phyloP scores from a whole-genome alignment of 2,797 vertebrate species.

The Lophius americanus region DNA sequence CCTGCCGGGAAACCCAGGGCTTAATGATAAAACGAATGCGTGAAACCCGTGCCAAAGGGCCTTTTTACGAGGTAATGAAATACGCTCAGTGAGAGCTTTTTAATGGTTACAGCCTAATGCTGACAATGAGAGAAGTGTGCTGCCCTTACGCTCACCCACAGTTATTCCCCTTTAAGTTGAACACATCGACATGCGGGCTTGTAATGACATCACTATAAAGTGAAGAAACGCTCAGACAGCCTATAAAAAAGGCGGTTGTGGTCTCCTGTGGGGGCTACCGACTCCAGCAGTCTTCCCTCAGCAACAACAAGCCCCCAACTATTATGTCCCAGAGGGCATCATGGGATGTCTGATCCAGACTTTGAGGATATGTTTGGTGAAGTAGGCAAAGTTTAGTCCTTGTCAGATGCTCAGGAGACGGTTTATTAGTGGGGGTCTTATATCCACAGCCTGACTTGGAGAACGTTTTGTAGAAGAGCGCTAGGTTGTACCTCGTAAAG shows the following conservation, averaged over 20 bases:
- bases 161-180: constrained; percentile 37
- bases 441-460: constrained; percentile 13
- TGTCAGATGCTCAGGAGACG: constrained; percentile 17
- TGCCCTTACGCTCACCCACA: constrained; percentile 39
- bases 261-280: constrained; percentile 14
- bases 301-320: constrained; percentile 36
- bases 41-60: constrained; percentile 58
- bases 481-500: not conserved
- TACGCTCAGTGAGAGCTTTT: constrained; percentile 53
- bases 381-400: constrained; percentile 27
- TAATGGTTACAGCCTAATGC: constrained; percentile 56
- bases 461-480: constrained; percentile 18
- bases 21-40: constrained; percentile 52
- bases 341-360: constrained; percentile 36
- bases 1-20: constrained; percentile 66
- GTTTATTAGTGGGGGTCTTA: constrained; percentile 30
- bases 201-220: constrained; percentile 45
- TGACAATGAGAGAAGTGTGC: constrained; percentile 58
- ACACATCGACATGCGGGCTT: constrained; percentile 21
- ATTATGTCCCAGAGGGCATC: constrained; percentile 45
- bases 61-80: constrained; percentile 73
- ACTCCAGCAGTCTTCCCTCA: constrained; percentile 34
- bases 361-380: constrained; percentile 17
- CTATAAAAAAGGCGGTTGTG: constrained; percentile 58
- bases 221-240: constrained; percentile 26